Conservation (phyloP, 2,888 invertebrate species). For the Odontothrips loti region DNA sequence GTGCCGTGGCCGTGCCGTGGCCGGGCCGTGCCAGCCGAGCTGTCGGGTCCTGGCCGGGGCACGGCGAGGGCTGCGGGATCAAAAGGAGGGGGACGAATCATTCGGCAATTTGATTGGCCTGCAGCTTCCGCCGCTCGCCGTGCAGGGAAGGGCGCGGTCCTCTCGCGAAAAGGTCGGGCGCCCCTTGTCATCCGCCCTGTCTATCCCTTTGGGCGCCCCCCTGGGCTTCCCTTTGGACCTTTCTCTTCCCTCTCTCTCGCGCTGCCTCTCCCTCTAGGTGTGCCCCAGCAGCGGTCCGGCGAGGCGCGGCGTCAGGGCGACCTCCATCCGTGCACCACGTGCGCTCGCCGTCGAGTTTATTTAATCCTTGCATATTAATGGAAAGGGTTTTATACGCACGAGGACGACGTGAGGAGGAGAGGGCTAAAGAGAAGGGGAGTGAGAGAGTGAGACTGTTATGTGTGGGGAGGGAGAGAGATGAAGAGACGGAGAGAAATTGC, state of each 20-base stretch:
- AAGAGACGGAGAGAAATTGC: too few species aligned
- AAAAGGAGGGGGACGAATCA: too few species aligned
- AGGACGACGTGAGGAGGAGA: not conserved
- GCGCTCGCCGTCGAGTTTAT: conserved; percentile 2
- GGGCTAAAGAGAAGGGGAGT: not conserved
- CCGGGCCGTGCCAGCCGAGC: too few species aligned
- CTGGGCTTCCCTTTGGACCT: not conserved
- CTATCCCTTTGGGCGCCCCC: not conserved
- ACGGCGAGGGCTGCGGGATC: too few species aligned
- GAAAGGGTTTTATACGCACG: not conserved
- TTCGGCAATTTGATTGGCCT: too few species aligned
- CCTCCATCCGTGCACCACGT: not conserved
- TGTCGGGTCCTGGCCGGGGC: too few species aligned
- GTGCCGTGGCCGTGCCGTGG: too few species aligned
- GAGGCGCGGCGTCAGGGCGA: not conserved
- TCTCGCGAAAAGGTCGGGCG: not conserved
- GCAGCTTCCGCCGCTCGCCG: too few species aligned
- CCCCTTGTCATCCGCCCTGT: not conserved
- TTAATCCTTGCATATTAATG: conserved; percentile 23
- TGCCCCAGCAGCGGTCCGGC: not conserved
- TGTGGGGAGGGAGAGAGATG: too few species aligned
- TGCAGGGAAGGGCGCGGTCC: not conserved
- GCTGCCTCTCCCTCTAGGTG: not conserved
- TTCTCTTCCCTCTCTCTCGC: not conserved
- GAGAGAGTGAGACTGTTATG: too few species aligned